Evolutionary conservation across 53 echinoderm and acorn worm species (phyloP).

Genomic region (Patiria pectinifera): DNA sequence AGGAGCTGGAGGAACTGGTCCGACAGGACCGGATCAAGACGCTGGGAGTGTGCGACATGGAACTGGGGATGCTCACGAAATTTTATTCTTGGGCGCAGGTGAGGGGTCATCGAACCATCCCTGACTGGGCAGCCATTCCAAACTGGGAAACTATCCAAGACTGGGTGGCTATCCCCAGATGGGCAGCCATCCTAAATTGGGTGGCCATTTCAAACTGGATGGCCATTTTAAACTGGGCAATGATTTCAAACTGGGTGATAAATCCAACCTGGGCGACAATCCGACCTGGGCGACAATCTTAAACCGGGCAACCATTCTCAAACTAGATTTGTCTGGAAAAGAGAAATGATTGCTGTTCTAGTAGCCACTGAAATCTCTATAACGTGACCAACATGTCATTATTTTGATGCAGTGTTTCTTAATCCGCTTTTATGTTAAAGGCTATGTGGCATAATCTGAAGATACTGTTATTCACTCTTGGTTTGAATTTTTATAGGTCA

Average conservation of each 20-base stretch:
- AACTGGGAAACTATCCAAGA: too few species aligned
- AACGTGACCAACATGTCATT: too few species aligned
- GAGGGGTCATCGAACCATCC: not conserved
- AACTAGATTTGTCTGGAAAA: too few species aligned
- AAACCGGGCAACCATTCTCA: too few species aligned
- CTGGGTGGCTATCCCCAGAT: not conserved
- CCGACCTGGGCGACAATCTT: too few species aligned
- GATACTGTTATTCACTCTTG: not conserved
- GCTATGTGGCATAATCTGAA: not conserved
- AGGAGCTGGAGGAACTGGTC: conserved; percentile 83
- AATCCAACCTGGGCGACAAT: too few species aligned
- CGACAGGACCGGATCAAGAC: conserved; percentile 70
- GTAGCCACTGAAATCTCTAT: too few species aligned
- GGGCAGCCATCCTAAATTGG: not conserved
- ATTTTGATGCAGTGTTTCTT: too few species aligned
- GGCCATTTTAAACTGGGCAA: not conserved
- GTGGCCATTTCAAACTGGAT: too few species aligned
- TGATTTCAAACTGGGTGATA: not conserved
- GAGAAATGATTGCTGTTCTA: too few species aligned
- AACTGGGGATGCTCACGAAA: conserved; percentile 71
- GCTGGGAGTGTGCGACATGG: conserved; percentile 92
- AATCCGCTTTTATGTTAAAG: too few species aligned
- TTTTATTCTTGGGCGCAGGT: conserved; percentile 89
- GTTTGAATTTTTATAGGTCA: conserved; percentile 62
- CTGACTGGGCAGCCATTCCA: not conserved